A percentile compares a stretch with the other conserved stretches of the same genome.
Conservation (phyloP, 2,888 invertebrate genomes). For the Drosophila longiperda region DNA sequence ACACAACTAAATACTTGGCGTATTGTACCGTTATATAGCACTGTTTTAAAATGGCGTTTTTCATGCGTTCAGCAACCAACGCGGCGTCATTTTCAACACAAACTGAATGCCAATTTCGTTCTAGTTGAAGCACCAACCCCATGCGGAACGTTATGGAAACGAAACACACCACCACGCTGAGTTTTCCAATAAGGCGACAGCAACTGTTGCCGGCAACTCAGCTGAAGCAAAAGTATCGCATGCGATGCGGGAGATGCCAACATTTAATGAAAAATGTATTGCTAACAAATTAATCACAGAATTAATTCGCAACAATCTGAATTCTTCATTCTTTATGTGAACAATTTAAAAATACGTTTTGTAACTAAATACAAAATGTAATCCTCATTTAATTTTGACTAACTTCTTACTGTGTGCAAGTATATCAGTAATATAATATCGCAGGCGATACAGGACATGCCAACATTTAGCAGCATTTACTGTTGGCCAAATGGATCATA, state of each 20-base stretch:
- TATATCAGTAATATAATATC: no score
- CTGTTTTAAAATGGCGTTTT: constrained; percentile 54
- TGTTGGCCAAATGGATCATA: no score
- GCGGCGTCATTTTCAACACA: constrained; percentile 74
- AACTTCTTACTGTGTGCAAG: no score
- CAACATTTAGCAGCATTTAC: no score
- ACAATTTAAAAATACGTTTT: no score
- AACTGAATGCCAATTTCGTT: constrained; percentile 57
- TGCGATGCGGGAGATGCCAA: constrained; percentile 27
- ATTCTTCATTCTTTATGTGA: no score
- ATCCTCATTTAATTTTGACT: no score
- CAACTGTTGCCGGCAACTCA: constrained; percentile 36
- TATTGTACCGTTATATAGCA: constrained; percentile 63
- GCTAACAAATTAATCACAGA: no score
- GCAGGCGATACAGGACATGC: no score
- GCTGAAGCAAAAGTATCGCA: constrained; percentile 38
- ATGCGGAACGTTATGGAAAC: constrained; percentile 48
- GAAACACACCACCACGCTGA: constrained; percentile 37
- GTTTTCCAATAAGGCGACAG: constrained; percentile 36
- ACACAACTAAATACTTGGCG: constrained; percentile 13
- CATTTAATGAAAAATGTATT: neutral
- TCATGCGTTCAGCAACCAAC: constrained; percentile 69
- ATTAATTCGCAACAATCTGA: no score
- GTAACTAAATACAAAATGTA: no score
- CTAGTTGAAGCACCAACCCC: constrained; percentile 31